A percentile compares a stretch with the other conserved stretches of the same genome.
phyloP scores from a whole-genome alignment of 2,888 invertebrate species.

The Leucoptera coffeella region DNA sequence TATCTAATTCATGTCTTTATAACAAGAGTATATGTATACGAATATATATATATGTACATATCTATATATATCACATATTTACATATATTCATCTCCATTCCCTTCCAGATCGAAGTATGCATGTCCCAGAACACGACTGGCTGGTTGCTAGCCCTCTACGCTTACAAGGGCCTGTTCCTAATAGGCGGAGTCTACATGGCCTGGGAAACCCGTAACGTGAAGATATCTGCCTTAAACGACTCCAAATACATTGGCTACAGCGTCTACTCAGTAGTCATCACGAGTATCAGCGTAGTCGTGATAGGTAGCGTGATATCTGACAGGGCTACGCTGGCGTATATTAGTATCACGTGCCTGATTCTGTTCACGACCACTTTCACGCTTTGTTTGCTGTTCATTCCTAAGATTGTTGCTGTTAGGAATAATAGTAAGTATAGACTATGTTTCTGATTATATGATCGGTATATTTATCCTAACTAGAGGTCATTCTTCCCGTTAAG shows the following conservation, averaged over 20 bases:
- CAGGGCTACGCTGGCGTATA: slow-evolving; percentile 71
- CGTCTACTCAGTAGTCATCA: slow-evolving; percentile 87
- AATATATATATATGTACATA: no score
- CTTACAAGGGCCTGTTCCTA: slow-evolving; percentile 82
- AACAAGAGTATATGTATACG: no score
- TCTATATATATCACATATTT: no score
- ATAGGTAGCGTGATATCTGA: slow-evolving; percentile 84
- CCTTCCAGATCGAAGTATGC: slow-evolving; percentile 78
- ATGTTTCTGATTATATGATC: no score
- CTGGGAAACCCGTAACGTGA: slow-evolving; percentile 90
- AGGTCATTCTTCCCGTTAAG: no score
- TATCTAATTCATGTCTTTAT: no score
- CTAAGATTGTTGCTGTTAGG: slow-evolving; percentile 73
- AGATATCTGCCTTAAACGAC: slow-evolving; percentile 87
- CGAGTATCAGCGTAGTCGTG: slow-evolving; percentile 80
- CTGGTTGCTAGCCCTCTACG: slow-evolving; percentile 86
- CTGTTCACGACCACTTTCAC: slow-evolving; percentile 82
- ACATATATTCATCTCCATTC: not conserved
- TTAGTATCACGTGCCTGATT: slow-evolving; percentile 78
- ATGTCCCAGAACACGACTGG: slow-evolving; percentile 80
- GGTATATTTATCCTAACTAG: no score
- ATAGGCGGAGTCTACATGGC: slow-evolving; percentile 93
- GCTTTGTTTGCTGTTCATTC: slow-evolving; percentile 77
- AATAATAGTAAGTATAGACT: slow-evolving; percentile 46
- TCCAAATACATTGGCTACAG: slow-evolving; percentile 91